Base-by-base conservation (phyloP, 1,140 invertebrate species). In the Colletes gigas region DNA sequence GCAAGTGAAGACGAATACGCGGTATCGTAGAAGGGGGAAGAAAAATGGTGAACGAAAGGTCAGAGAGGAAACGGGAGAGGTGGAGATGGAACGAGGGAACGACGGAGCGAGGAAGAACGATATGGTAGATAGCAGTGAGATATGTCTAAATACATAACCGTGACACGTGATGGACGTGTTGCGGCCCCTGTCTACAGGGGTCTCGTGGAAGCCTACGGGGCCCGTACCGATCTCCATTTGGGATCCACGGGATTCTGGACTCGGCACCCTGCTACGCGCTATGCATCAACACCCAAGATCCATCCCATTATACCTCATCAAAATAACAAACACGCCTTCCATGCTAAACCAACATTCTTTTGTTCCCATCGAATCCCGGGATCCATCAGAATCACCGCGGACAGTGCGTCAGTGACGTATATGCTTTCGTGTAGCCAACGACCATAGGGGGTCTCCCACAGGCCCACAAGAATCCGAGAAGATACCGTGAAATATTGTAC, bases 231-330 rank as follows among this genome's bases (percentile, higher is more conserved):
- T 81, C 76, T 77, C 72, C 82, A 71, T 70, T 83, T 75, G 55
- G 55, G 76, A 68, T 76, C 81, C 75, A 79, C 65, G 81, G 67
- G 71, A 75, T 85, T 59, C 83, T 67, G 83, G 60, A 86, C 78
- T 59, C 39, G 91, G 91, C 92, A 91, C 92, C 92, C 92, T 87
- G 92, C 92, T 90, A 92, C 82, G 92, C 88, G 89, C 92, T 84
- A 92, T 92, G 91, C 91, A 93, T 93, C 92, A 93, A 93, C 92
- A 93, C 92, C 91, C 90, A 88, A 88, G 88, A 93, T 91, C 90
- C 91, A 91, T 92, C 89, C 90, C 90, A 91, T 92, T 92, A 91
- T 92, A 92, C 82, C 90, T 91, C 91, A 92, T 92, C 91, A 90
- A 92, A 92, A 92, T 92, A 92, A 93, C 92, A 93, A 92, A 93